Evolutionary conservation across 2,113 vertebrate genomes (phyloP), one percentile per base, ranked within the genome.

Genomic region (Bagarius yarrelli): DNA sequence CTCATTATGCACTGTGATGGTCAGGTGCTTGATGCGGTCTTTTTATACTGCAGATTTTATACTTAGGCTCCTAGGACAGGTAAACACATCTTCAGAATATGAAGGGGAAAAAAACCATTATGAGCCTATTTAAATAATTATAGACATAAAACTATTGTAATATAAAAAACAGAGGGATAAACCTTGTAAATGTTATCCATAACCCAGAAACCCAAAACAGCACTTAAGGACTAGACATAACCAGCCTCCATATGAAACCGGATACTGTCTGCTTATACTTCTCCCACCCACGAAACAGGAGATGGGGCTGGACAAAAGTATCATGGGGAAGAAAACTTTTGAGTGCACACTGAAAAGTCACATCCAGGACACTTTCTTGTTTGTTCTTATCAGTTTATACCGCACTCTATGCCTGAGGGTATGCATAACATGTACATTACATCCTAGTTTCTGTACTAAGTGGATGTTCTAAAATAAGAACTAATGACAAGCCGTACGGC

Each of bases 401-500:
- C 57, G n/a, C 23, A 19, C 81, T 80, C 30, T 27, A 23, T 52
- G 71, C 67, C 36, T 14, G 27, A 52, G 27, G 50, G 19, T 66
- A 34, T 44, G 57, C 66, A 73, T 61, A 34, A 47, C 64, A 21
- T 60, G 56, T 40, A 52, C 60, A 74, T 76, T 78, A 53, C 67
- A 61, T 50, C 72, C 44, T 21, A 18, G 32, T 80, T 76, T 84
- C 53, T 52, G n/a, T 27, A 23, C 73, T 66, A 76, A 78, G 55
- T 34, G 57, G 15, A 75, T 57, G 70, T 76, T 84, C 67, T 74
- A 73, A 73, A 67, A 70, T n/a, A 27, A 14, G 23, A 15, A 50
- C 5, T 86, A 86, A 88, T 86, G 82, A 86, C 81, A 86, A 80
- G 83, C 88, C 81, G 82, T 79, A 85, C 78, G 76, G 85, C 74